A percentile compares a stretch with the other conserved stretches of the same genome.
Evolutionary conservation across 2,888 invertebrate species (phyloP).

Genomic region (Cactoblastis cactorum): DNA sequence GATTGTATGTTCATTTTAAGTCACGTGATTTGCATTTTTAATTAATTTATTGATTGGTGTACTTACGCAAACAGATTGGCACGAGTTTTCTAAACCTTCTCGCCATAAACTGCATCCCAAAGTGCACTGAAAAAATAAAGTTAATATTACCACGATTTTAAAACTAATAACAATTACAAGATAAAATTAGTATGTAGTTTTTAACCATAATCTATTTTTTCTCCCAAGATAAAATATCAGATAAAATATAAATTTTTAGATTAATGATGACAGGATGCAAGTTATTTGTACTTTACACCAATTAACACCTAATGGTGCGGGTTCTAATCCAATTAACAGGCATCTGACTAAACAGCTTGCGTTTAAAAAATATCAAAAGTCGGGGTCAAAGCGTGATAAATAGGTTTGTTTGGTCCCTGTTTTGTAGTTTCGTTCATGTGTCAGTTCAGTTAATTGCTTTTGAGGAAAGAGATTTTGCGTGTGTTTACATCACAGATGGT

Average conservation of each 20-base stretch:
- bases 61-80: slow-evolving; percentile 92
- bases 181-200: too few species aligned
- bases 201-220: slow-evolving; percentile 4
- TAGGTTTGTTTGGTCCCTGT: slow-evolving; percentile 13
- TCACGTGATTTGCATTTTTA: too few species aligned
- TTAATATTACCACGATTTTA: neutral
- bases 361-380: slow-evolving; percentile 9
- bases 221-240: slow-evolving; percentile 9
- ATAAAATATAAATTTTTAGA: slow-evolving; percentile 20
- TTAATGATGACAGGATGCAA: slow-evolving; percentile 26
- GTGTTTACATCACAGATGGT: slow-evolving; percentile 43
- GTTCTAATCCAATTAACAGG: slow-evolving; percentile 55
- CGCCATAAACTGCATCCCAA: slow-evolving; percentile 90
- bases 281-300: slow-evolving; percentile 32
- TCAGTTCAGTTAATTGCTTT: slow-evolving; percentile 30
- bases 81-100: slow-evolving; percentile 85
- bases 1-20: too few species aligned
- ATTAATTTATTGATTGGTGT: too few species aligned
- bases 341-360: slow-evolving; percentile 16
- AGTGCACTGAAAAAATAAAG: slow-evolving; percentile 83
- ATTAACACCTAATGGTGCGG: slow-evolving; percentile 60
- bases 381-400: slow-evolving; percentile 9
- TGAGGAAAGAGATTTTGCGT: slow-evolving; percentile 35
- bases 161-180: too few species aligned
- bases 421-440: slow-evolving; percentile 29